Evolutionary conservation across 2,113 vertebrate species (phyloP).

Genomic region (Chitala chitala): DNA sequence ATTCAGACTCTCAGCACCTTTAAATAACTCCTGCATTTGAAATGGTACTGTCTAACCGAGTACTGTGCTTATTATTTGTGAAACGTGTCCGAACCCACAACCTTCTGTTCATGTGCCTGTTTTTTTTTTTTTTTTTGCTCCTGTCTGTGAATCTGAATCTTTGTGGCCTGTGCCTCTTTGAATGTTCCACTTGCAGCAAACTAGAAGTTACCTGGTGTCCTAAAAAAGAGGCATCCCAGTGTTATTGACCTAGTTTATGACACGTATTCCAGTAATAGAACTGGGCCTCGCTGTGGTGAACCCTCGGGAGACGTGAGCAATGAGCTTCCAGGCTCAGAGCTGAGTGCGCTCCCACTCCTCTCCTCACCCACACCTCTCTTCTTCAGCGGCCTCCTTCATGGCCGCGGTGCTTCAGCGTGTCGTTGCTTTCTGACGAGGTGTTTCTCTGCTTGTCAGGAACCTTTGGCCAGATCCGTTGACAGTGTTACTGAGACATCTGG

Average conservation of each 20-base stretch:
- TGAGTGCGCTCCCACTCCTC: neutral
- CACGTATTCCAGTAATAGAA: slow-evolving; percentile 59
- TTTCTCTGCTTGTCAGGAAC: too few relatives aligned
- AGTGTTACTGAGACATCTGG: too few relatives aligned
- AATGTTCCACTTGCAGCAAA: neutral
- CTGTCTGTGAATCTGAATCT: neutral
- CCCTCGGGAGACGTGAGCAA: slow-evolving; percentile 22
- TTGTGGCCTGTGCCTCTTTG: neutral
- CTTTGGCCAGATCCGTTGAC: too few relatives aligned
- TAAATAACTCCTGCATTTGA: neutral
- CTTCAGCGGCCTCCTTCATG: neutral
- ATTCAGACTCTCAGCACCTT: too few relatives aligned
- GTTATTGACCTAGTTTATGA: slow-evolving; percentile 58
- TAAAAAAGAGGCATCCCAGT: slow-evolving; percentile 20
- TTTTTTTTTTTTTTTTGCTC: neutral
- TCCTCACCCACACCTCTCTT: neutral
- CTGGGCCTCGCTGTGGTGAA: slow-evolving; percentile 43
- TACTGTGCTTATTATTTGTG: neutral
- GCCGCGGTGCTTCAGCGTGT: neutral
- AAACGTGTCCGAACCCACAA: neutral
- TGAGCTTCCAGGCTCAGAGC: neutral
- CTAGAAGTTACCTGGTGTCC: slow-evolving; percentile 33
- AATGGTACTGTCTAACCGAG: neutral
- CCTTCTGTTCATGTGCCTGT: neutral
- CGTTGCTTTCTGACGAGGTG: neutral